Evolutionary conservation across 2,113 vertebrate species (phyloP), one percentile per base, ranked within the genome.

Genomic region (Eudyptes chrysolophus): DNA sequence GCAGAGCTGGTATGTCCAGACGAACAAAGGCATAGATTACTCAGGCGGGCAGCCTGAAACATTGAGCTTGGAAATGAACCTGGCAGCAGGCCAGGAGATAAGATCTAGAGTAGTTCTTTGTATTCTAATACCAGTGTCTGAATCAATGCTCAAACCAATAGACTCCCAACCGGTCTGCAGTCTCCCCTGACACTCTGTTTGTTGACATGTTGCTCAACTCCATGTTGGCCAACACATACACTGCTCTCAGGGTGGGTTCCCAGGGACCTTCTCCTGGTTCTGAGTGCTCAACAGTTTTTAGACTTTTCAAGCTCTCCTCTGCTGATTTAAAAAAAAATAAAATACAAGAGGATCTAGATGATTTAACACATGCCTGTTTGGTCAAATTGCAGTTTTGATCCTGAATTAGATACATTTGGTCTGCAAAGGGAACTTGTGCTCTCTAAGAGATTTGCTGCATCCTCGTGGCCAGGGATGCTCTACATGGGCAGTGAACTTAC

Each of bases 71-170:
- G 57, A 86, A 92, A 84, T 44, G 13, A 93, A 60, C 10, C 72
- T 84, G 94, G 88, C 57, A 95, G 64, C 65, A 78, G 55, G 79
- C 93, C 94, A 94, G 72, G 44, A 86, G 69, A 92, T 72, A 84
- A 86, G 76, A 95, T 76, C 65, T 57, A 79, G 14, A 24, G 44
- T 30, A 85, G 54, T 44, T 85, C 46, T 85, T 68, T 80, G 79
- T 75, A 62, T 71, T 74, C 68, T 66, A 83, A 90, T 49, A 52
- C 13, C 36, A 0, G 6, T 85, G 72, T 79, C 77, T 86, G 72
- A 96, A 87, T 90, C 65, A 6, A 79, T 87, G 49, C 38, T 94
- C 55, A 81, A 78, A 69, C 54, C 52, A 60, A 54, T 1, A 89
- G 80, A 75, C 25, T 68, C 55, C 38, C 2, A 1, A 68, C 0